phyloP scores from a whole-genome alignment of 2,888 invertebrate genomes.

The Acronicta aceris region DNA sequence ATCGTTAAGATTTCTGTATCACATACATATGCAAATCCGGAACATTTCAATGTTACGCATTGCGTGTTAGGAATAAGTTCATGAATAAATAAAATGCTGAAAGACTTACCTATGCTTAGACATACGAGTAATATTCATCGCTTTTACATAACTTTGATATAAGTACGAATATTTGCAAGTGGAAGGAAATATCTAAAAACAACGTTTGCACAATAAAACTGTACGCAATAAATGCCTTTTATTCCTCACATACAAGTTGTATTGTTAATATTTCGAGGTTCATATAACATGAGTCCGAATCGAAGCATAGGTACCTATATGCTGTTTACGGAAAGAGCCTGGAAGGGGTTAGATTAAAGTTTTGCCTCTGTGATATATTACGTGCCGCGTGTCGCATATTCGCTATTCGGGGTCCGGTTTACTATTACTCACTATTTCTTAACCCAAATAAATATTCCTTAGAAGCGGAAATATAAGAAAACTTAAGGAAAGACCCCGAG shows the following conservation, averaged over 20 bases:
- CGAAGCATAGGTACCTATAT: constrained; percentile 48
- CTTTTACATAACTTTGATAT: constrained; percentile 37
- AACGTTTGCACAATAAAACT: constrained; percentile 47
- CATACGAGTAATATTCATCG: constrained; percentile 38
- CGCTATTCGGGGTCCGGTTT: constrained; percentile 69
- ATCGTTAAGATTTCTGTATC: constrained; percentile 73
- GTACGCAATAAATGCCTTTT: constrained; percentile 32
- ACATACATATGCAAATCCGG: constrained; percentile 69
- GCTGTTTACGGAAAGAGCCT: constrained; percentile 51
- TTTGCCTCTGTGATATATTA: constrained; percentile 74
- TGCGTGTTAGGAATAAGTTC: constrained; percentile 64
- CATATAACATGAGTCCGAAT: constrained; percentile 41
- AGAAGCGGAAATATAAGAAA: constrained; percentile 74
- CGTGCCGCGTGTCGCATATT: constrained; percentile 73
- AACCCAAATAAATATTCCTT: constrained; percentile 74
- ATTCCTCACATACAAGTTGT: constrained; percentile 28
- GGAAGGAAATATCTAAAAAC: constrained; percentile 23
- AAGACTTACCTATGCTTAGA: constrained; percentile 52
- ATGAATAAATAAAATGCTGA: constrained; percentile 64
- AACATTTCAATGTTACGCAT: constrained; percentile 63
- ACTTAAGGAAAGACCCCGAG: constrained; percentile 61
- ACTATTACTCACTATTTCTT: constrained; percentile 72
- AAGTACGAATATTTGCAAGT: constrained; percentile 33
- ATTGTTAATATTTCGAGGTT: constrained; percentile 43
- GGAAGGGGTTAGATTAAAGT: constrained; percentile 69